A percentile compares a stretch with the other conserved stretches of the same genome.
Evolutionary conservation across 2,888 invertebrate species (phyloP).

Genomic region (Mechanitis mazaeus): DNA sequence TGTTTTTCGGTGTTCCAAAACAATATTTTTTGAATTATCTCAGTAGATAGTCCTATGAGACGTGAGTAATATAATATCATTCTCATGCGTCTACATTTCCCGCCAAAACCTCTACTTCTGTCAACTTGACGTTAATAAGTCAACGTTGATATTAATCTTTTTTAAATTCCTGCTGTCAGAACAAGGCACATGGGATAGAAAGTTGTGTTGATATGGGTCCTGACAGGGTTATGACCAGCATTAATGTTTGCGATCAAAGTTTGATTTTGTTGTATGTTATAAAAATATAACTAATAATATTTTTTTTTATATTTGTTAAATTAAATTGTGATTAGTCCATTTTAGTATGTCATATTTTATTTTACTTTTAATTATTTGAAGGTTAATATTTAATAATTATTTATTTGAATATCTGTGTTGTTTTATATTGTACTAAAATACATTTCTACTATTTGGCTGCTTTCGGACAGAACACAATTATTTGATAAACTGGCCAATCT

Average conservation of each 20-base stretch:
- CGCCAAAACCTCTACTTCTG: constrained; percentile 1
- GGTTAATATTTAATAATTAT: too few species aligned
- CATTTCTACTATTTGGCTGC: too few species aligned
- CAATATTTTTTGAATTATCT: too few species aligned
- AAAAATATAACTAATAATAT: not conserved
- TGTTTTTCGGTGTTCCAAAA: too few species aligned
- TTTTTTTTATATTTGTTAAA: not conserved
- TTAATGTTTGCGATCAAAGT: constrained; percentile 9
- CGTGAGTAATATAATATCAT: not conserved
- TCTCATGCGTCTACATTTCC: not conserved
- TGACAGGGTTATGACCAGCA: constrained; percentile 13
- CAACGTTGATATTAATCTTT: constrained; percentile 16
- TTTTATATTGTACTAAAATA: too few species aligned
- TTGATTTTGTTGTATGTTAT: constrained; percentile 3
- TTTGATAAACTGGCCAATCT: too few species aligned
- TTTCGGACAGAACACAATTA: too few species aligned
- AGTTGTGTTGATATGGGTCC: constrained; percentile 20
- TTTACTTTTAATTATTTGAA: too few species aligned
- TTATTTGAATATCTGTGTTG: too few species aligned
- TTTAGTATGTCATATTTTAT: too few species aligned
- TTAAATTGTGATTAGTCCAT: too few species aligned
- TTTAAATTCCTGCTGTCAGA: constrained; percentile 10
- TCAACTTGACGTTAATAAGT: constrained; percentile 12
- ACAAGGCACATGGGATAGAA: constrained; percentile 10
- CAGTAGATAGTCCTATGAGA: not conserved